Percentiles rank a stretch among this genome's conserved stretches.
Conservation (phyloP, 1,140 invertebrate genomes). For the Steinernema feltiae region DNA sequence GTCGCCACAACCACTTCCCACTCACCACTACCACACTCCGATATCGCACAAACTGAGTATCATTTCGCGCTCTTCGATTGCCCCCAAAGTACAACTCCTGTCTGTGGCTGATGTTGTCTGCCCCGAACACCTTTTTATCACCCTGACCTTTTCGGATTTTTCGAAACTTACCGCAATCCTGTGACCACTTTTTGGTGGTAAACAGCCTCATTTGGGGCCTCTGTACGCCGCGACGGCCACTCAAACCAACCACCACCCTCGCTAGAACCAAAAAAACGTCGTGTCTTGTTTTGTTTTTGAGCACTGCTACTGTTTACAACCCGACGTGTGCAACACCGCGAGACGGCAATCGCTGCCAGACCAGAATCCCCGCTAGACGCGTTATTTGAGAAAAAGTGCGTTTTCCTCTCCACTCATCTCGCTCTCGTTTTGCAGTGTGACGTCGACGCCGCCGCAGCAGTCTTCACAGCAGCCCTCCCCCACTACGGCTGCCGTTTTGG, state of each 20-base stretch:
- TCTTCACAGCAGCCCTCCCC: slow-evolving; percentile 1
- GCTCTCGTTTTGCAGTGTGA: background rate
- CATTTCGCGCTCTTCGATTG: background rate
- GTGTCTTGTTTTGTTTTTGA: too few relatives aligned
- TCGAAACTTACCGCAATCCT: background rate
- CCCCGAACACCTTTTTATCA: slow-evolving; percentile 11
- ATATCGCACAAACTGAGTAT: background rate
- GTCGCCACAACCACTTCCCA: background rate
- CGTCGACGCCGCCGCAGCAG: background rate
- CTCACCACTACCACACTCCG: background rate
- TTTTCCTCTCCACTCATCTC: background rate
- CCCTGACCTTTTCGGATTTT: background rate
- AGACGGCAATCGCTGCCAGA: too few relatives aligned
- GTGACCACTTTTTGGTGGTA: too few relatives aligned
- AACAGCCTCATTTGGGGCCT: too few relatives aligned
- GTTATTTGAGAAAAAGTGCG: background rate
- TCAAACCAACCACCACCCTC: too few relatives aligned
- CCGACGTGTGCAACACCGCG: too few relatives aligned
- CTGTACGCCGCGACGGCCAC: too few relatives aligned
- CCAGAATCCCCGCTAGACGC: too few relatives aligned
- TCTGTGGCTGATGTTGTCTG: background rate
- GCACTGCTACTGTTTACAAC: too few relatives aligned
- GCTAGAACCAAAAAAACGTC: too few relatives aligned
- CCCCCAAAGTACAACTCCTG: background rate
- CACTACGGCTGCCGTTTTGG: slow-evolving; percentile 8